Conservation (phyloP, 2,113 vertebrate genomes). For the Hippocampus guttulatus region DNA sequence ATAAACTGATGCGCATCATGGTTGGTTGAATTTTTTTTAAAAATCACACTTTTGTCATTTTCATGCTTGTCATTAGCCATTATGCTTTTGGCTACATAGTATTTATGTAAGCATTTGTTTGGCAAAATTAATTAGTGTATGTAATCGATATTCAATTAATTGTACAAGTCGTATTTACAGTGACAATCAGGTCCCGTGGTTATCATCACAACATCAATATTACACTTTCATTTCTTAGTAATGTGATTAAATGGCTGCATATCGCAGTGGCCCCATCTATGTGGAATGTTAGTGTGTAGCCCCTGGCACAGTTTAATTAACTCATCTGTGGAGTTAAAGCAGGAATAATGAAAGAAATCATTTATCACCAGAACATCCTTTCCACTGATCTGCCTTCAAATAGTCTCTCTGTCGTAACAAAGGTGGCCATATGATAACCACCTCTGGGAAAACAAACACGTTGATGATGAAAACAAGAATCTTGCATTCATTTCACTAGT, state of each 20-base stretch:
- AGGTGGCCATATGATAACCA: slow-evolving; percentile 17
- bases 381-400: slow-evolving; percentile 61
- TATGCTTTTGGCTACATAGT: not conserved
- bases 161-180: not conserved
- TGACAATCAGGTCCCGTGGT: not conserved
- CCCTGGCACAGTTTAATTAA: slow-evolving; percentile 64
- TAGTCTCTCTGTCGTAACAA: slow-evolving; percentile 36
- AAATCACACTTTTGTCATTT: not conserved
- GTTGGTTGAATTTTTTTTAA: not conserved
- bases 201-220: slow-evolving; percentile 24
- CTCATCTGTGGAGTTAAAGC: slow-evolving; percentile 56
- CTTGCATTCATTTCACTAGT: slow-evolving; percentile 33
- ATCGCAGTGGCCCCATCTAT: slow-evolving; percentile 51
- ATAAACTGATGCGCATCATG: not conserved
- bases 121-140: not conserved
- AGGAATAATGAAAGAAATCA: slow-evolving; percentile 56
- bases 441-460: slow-evolving; percentile 34
- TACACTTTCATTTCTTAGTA: slow-evolving; percentile 46
- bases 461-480: slow-evolving; percentile 22
- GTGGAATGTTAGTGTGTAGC: slow-evolving; percentile 47
- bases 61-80: not conserved
- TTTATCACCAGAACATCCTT: slow-evolving; percentile 56
- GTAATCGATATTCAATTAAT: not conserved
- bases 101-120: not conserved
- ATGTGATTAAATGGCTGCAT: slow-evolving; percentile 40